These are phyloP conservation scores for Trachelus stipa DNA, from an alignment of 2,888 invertebrate genomes.

Conservation along the genomic window DNA sequence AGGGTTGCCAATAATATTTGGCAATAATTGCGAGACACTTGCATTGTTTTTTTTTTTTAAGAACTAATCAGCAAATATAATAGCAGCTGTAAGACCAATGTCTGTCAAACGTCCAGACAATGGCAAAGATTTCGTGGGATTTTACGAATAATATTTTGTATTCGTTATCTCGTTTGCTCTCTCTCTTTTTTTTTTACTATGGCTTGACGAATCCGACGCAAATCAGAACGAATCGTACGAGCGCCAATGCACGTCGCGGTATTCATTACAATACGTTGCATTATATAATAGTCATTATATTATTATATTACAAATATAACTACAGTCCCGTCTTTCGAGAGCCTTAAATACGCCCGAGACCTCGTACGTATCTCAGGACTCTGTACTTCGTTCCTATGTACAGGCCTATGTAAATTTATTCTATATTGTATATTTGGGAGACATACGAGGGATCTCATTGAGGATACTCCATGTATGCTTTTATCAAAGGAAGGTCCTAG, in stretches of 20 bases:
- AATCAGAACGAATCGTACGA: constrained; percentile 4
- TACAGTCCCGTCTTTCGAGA: background rate
- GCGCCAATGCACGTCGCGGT: constrained; percentile 4
- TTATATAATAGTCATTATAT: constrained; percentile 7
- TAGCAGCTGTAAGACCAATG: background rate
- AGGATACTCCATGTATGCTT: background rate
- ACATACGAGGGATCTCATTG: background rate
- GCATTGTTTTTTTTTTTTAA: background rate
- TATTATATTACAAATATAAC: constrained; percentile 13
- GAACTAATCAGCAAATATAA: background rate
- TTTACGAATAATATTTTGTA: background rate
- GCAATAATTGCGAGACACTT: background rate
- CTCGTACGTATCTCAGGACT: background rate
- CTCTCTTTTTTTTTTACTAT: background rate
- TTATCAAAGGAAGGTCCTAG: background rate
- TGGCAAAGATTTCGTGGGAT: background rate
- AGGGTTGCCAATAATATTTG: constrained; percentile 2
- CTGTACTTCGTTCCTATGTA: constrained; percentile 8
- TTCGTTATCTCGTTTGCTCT: background rate
- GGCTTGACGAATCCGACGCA: background rate
- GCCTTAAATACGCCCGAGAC: constrained; percentile 3
- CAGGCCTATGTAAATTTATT: background rate
- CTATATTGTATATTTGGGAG: background rate
- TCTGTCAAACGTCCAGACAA: background rate
- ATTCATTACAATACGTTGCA: background rate